phyloP scores from a whole-genome alignment of 2,113 vertebrate genomes.

The Cettia cetti region DNA sequence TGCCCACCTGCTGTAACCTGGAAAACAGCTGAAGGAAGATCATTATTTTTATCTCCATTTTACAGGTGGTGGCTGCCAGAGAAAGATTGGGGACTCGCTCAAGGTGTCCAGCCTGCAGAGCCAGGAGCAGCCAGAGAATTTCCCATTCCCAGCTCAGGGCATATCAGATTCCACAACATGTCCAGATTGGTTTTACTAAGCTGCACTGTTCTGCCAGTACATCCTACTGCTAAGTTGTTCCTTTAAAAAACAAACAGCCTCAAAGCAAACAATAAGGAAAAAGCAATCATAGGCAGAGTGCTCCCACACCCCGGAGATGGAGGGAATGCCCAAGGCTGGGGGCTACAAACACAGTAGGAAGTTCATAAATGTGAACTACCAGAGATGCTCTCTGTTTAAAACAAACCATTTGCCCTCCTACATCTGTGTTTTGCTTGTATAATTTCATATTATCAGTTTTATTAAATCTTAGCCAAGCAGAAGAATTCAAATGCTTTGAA shows the following conservation, averaged over 20 bases:
- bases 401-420: neutral
- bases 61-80: neutral
- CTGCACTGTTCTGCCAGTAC: neutral
- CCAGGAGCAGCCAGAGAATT: neutral
- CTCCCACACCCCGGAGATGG: neutral
- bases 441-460: neutral
- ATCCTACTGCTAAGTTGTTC: neutral
- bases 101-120: neutral
- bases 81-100: neutral
- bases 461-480: neutral
- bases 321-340: neutral
- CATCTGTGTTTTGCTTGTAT: neutral
- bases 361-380: neutral
- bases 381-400: neutral
- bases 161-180: neutral
- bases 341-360: neutral
- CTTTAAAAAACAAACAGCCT: neutral
- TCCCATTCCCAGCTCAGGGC: neutral
- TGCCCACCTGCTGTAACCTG: neutral
- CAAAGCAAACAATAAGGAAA: neutral
- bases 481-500: neutral
- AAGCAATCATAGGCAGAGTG: neutral
- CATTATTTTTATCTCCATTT: neutral
- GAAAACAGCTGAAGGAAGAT: neutral
- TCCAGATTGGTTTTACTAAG: neutral